phyloP scores from a whole-genome alignment of 2,888 invertebrate genomes.

The Graphium colonna region DNA sequence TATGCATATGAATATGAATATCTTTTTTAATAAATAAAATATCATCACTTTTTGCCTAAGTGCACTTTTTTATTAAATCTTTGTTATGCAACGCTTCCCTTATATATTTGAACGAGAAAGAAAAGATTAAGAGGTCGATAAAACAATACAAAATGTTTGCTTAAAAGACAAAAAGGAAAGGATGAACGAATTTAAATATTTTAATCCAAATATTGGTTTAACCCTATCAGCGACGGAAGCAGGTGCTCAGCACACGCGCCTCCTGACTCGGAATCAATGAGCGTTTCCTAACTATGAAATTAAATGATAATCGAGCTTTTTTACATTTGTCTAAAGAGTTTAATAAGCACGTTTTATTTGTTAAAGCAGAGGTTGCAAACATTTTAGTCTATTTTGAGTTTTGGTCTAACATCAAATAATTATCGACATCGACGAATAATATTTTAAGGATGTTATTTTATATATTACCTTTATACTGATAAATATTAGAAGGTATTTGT shows the following conservation, averaged over 20 bases:
- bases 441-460: too few species aligned
- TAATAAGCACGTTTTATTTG: slow-evolving; percentile 65
- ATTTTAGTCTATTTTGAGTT: slow-evolving; percentile 27
- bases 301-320: slow-evolving; percentile 77
- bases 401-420: slow-evolving; percentile 19
- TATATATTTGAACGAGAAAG: too few species aligned
- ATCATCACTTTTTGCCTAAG: not conserved
- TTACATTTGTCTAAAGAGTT: slow-evolving; percentile 67
- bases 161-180: slow-evolving; percentile 39
- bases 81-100: too few species aligned
- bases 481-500: too few species aligned
- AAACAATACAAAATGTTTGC: slow-evolving; percentile 2
- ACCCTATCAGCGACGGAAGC: slow-evolving; percentile 77
- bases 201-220: slow-evolving; percentile 79
- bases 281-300: slow-evolving; percentile 75
- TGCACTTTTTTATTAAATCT: not conserved
- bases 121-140: not conserved
- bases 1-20: too few species aligned
- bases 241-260: slow-evolving; percentile 71
- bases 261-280: slow-evolving; percentile 62
- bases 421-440: too few species aligned
- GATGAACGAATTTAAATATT: slow-evolving; percentile 61
- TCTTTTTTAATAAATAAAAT: too few species aligned
- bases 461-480: too few species aligned
- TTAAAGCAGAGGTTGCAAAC: slow-evolving; percentile 45